Conservation (phyloP, 2,113 vertebrate genomes). For the Chloropsis cyanopogon region DNA sequence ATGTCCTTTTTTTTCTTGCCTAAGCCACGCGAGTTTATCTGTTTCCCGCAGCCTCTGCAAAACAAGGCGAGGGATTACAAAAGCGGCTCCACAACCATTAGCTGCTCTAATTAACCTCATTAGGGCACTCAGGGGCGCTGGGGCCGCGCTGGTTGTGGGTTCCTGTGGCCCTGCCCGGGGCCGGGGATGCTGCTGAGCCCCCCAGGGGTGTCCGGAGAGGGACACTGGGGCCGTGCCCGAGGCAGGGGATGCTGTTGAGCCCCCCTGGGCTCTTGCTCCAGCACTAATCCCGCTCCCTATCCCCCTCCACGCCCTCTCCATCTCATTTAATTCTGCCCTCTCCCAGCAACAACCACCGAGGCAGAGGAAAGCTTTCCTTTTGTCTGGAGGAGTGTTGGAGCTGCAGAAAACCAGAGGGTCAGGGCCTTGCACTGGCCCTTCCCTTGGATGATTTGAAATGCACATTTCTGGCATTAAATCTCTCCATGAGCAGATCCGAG, state of each 20-base stretch:
- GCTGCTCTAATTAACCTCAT: slow-evolving; percentile 47
- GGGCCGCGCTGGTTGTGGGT: background rate
- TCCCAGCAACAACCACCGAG: background rate
- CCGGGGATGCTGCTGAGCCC: background rate
- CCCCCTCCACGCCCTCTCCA: background rate
- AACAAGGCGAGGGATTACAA: background rate
- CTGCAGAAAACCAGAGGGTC: background rate
- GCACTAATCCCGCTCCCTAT: background rate
- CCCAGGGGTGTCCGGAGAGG: background rate
- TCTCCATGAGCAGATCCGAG: fast-evolving
- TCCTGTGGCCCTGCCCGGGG: background rate
- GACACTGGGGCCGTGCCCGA: background rate
- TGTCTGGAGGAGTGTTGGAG: background rate
- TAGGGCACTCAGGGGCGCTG: background rate
- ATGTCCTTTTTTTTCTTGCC: background rate
- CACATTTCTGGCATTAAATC: background rate
- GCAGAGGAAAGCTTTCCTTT: background rate
- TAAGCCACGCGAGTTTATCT: background rate
- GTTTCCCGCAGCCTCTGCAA: background rate
- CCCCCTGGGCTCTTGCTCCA: background rate
- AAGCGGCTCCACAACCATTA: background rate
- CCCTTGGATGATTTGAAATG: background rate
- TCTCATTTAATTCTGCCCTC: background rate
- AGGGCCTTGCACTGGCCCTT: background rate
- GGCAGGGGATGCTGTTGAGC: background rate